Evolutionary conservation across 2,113 vertebrate genomes (phyloP).

Genomic region (Passer domesticus): DNA sequence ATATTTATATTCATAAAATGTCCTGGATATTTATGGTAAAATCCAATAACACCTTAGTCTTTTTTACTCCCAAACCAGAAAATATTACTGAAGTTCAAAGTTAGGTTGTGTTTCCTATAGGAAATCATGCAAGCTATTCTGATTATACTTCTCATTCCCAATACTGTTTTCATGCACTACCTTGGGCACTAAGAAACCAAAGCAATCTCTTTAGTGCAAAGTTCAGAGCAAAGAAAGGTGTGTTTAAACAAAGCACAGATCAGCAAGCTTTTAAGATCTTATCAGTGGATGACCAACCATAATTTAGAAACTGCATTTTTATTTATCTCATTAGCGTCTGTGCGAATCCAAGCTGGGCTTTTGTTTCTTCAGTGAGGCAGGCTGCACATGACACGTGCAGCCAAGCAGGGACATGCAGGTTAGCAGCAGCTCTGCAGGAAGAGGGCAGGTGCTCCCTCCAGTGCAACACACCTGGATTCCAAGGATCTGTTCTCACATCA

Average conservation of each 20-base stretch:
- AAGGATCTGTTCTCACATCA: not conserved
- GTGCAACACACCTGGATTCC: fast-evolving
- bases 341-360: not conserved
- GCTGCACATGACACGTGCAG: not conserved
- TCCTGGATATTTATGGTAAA: not conserved
- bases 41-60: not conserved
- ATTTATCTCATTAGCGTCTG: not conserved
- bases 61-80: not conserved
- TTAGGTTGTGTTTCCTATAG: not conserved
- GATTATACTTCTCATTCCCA: not conserved
- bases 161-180: not conserved
- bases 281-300: not conserved
- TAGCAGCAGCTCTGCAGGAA: not conserved
- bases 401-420: fast-evolving
- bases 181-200: not conserved
- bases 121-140: not conserved
- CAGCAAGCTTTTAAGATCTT: not conserved
- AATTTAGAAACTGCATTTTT: not conserved
- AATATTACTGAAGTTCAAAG: not conserved
- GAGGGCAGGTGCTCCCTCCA: not conserved
- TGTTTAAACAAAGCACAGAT: slow-evolving; percentile 1
- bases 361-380: not conserved
- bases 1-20: not conserved
- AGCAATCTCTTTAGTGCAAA: slow-evolving; percentile 11
- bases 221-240: slow-evolving; percentile 44